Percentiles rank a stretch among this genome's conserved stretches.
phyloP scores from a whole-genome alignment of 2,113 vertebrate genomes.

The Benitochromis conjunctus region DNA sequence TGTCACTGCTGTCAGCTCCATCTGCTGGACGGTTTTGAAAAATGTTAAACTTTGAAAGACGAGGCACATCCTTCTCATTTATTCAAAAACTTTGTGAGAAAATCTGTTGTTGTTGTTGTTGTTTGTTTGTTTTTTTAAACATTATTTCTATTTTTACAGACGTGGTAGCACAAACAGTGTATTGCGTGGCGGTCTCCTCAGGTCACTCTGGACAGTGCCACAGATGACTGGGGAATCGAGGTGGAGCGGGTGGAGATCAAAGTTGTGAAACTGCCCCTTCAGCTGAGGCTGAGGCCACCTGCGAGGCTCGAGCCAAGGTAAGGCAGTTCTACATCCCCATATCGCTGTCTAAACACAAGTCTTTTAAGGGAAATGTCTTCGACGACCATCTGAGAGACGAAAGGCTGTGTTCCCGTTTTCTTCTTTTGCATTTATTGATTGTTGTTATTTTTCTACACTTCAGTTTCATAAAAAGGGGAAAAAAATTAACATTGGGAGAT shows the following conservation, averaged over 20 bases:
- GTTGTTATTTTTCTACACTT: not conserved
- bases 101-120: not conserved
- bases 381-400: not conserved
- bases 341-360: not conserved
- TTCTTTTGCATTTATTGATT: not conserved
- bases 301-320: constrained; percentile 71
- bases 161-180: not conserved
- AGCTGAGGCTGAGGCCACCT: constrained; percentile 80
- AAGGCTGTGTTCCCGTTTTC: not conserved
- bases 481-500: not conserved
- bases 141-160: not conserved
- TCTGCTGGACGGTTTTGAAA: constrained; percentile 21
- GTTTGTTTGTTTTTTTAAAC: not conserved
- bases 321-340: not conserved
- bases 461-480: not conserved
- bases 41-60: not conserved
- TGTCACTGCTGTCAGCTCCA: not conserved
- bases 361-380: not conserved
- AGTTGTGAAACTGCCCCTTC: constrained; percentile 88
- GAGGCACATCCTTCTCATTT: not conserved
- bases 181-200: constrained; percentile 31
- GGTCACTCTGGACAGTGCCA: constrained; percentile 86
- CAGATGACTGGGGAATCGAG: constrained; percentile 61
- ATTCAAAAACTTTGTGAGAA: not conserved
- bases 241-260: constrained; percentile 92